Conservation (phyloP, 1,140 invertebrate genomes). For the Hylyphantes graminicola region DNA sequence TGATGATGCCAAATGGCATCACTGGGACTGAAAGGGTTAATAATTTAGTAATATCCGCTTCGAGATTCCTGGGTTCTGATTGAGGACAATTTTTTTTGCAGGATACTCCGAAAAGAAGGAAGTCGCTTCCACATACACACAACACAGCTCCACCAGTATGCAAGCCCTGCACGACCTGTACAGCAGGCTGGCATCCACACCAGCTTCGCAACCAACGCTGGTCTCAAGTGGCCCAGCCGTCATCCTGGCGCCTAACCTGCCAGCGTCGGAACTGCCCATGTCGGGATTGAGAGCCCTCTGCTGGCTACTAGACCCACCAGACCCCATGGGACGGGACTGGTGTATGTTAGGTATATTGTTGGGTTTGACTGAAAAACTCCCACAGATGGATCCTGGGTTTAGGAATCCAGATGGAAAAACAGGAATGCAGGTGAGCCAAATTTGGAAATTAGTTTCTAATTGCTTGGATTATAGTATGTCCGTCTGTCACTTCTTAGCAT, state of each 20-base stretch:
- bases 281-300: slow-evolving; percentile 70
- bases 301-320: slow-evolving; percentile 79
- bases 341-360: slow-evolving; percentile 81
- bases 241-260: slow-evolving; percentile 70
- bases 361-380: slow-evolving; percentile 74
- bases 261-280: slow-evolving; percentile 71
- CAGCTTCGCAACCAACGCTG: background rate
- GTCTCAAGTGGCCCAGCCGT: slow-evolving; percentile 13
- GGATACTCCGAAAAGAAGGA: background rate
- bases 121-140: background rate
- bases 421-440: too few relatives aligned
- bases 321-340: slow-evolving; percentile 84
- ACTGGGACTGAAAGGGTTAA: too few relatives aligned
- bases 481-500: too few relatives aligned
- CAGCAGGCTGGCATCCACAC: background rate
- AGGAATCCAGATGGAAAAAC: too few relatives aligned
- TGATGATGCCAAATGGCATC: too few relatives aligned
- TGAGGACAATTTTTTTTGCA: too few relatives aligned
- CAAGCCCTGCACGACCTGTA: background rate
- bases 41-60: too few relatives aligned
- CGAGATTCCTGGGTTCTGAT: too few relatives aligned
- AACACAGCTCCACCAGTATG: background rate
- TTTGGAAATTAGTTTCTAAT: too few relatives aligned
- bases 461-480: too few relatives aligned
- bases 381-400: slow-evolving; percentile 69